Evolutionary conservation across 1,140 invertebrate genomes (phyloP), one percentile per base, ranked within the genome.

Genomic region (Pentalonia nigronervosa): DNA sequence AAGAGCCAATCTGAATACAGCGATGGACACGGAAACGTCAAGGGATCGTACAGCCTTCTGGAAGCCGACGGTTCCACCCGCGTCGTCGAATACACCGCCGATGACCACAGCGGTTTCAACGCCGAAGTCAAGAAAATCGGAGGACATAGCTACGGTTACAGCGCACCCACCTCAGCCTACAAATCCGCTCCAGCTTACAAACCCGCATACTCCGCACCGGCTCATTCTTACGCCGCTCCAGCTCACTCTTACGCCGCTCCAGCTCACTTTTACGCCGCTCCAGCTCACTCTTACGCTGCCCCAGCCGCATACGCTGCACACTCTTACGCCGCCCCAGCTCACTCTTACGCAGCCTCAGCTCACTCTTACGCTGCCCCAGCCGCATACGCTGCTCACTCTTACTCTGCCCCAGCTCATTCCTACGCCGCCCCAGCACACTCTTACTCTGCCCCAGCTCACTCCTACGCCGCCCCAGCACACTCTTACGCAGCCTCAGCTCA

Each of bases 61-160:
- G 60, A 67, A 67, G 25, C 60, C 60, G 60, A 89, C 7, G 96
- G 96, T 25, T 96, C 96, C 8, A 96, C 96, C 94, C 95, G 96
- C 36, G 96, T 96, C 93, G 83, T 86, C 34, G 93, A 95, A 84
- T 93, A 94, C 76, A 48, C 93, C n/a, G 92, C 87, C 56, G 94
- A 95, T 20, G 48, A 50, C 94, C 94, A 94, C 94, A 95, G 94
- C 67, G 94, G 94, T 30, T 94, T 94, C 94, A 91, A 94, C 81
- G 94, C 94, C 8, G 91, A 94, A 25, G 94, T 94, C 45, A 89
- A 93, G 93, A 94, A 94, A 60, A 90, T 47, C 36, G 93, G 47
- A 48, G 86, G 90, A 45, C 14, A 67, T 25, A 56, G 53, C 53
- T 7, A 56, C 45, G 88, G 76, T 30, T 83, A 89, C 76, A 81